Evolutionary conservation across 2,113 vertebrate genomes (phyloP).

Genomic region (Oryzias melastigma): DNA sequence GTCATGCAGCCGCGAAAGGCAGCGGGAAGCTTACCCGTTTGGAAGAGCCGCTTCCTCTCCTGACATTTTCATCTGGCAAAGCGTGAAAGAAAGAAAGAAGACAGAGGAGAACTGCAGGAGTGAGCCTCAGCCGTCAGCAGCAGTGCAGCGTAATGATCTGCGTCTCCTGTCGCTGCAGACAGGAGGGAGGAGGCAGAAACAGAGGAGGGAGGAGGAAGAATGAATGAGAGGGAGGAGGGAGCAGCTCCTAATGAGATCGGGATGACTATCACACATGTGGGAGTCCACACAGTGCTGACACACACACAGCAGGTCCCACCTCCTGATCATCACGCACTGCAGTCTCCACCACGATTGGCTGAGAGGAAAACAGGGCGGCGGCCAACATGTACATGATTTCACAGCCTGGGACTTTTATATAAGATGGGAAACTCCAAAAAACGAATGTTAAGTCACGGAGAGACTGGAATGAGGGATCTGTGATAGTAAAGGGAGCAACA

Average conservation of each 20-base stretch:
- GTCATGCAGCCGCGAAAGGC: constrained; percentile 9
- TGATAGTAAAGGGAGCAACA: background rate
- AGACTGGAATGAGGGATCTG: too few relatives aligned
- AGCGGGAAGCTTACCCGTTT: constrained; percentile 71
- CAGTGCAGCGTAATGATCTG: constrained; percentile 45
- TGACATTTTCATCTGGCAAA: constrained; percentile 80
- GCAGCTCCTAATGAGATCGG: constrained; percentile 75
- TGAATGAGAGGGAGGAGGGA: constrained; percentile 4
- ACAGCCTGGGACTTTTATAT: constrained; percentile 18
- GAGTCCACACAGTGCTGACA: constrained; percentile 43
- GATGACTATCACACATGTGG: constrained; percentile 76
- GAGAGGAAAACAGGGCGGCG: constrained; percentile 25
- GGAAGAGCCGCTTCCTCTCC: constrained; percentile 69
- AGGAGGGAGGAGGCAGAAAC: constrained; percentile 26
- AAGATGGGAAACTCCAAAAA: background rate
- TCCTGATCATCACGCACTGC: constrained; percentile 59
- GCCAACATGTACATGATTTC: constrained; percentile 21
- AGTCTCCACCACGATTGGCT: constrained; percentile 61
- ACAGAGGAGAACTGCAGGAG: constrained; percentile 38
- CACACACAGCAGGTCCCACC: constrained; percentile 33
- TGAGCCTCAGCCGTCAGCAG: constrained; percentile 46
- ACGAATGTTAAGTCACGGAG: background rate
- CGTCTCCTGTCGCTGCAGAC: constrained; percentile 44
- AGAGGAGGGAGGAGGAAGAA: constrained; percentile 38
- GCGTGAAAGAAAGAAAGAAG: constrained; percentile 22